phyloP scores from a whole-genome alignment of 2,797 vertebrate genomes.

The Danionella dracula region DNA sequence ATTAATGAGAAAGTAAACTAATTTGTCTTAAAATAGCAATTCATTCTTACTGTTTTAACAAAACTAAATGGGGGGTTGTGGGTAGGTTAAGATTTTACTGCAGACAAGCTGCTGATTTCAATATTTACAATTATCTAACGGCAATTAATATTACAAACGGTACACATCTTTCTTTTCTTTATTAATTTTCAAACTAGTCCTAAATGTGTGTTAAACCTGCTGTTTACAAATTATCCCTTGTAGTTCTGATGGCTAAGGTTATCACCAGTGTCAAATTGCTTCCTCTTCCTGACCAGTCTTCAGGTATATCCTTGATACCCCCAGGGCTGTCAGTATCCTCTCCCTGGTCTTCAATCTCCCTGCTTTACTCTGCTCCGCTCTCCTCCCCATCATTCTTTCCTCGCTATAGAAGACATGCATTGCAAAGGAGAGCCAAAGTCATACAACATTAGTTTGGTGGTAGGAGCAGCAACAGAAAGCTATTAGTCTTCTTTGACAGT shows the following conservation, averaged over 20 bases:
- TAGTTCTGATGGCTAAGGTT: background rate
- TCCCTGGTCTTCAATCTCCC: conserved; percentile 33
- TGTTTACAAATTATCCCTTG: too few relatives aligned
- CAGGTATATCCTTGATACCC: conserved; percentile 35
- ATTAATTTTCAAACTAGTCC: too few relatives aligned
- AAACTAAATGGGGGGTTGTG: too few relatives aligned
- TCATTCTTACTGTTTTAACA: too few relatives aligned
- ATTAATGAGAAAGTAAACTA: too few relatives aligned
- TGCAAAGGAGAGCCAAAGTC: conserved; percentile 71
- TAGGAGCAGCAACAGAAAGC: conserved; percentile 67
- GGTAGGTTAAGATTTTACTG: too few relatives aligned
- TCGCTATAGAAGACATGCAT: conserved; percentile 65
- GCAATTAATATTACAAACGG: too few relatives aligned
- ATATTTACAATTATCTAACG: too few relatives aligned
- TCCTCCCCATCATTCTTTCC: conserved; percentile 32
- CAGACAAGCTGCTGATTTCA: too few relatives aligned
- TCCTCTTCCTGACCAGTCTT: conserved; percentile 15
- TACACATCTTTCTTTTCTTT: too few relatives aligned
- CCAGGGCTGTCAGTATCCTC: conserved; percentile 36
- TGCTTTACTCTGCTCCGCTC: conserved; percentile 27
- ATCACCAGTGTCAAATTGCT: conserved; percentile 41
- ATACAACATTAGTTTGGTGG: conserved; percentile 73
- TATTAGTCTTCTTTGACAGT: conserved; percentile 79
- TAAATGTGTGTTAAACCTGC: too few relatives aligned
- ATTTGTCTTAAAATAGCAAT: too few relatives aligned